phyloP scores from a whole-genome alignment of 2,113 vertebrate species.

The Urocitellus parryii region DNA sequence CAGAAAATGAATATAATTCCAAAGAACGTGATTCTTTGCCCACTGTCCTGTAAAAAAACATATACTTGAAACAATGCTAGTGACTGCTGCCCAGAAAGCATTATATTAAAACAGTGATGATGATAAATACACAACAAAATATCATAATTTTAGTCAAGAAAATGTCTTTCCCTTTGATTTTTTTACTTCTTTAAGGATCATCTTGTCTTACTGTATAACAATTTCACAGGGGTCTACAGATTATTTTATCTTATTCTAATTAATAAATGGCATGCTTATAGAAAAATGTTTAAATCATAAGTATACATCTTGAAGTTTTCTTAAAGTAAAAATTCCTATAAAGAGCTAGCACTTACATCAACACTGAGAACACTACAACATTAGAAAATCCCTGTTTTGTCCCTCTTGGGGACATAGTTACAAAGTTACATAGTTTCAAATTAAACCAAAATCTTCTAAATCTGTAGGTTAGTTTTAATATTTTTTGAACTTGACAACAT shows the following conservation, averaged over 20 bases:
- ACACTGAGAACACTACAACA: neutral
- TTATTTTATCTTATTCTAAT: constrained; percentile 4
- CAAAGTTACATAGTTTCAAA: neutral
- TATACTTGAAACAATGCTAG: neutral
- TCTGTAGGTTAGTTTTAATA: neutral
- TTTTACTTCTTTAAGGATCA: neutral
- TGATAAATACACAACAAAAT: neutral
- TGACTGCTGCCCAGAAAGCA: neutral
- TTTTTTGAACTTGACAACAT: neutral
- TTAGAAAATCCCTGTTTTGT: neutral
- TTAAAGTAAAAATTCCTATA: neutral
- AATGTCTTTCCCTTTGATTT: neutral
- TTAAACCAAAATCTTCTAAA: neutral
- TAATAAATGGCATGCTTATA: neutral
- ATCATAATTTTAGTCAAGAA: neutral
- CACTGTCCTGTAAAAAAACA: rapidly evolving
- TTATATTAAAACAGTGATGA: neutral
- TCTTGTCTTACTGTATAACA: neutral
- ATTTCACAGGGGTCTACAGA: neutral
- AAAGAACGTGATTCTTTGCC: neutral
- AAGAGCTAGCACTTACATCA: neutral
- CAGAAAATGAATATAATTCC: neutral
- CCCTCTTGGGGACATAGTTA: neutral
- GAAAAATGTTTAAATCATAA: neutral
- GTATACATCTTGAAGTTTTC: neutral